Percentiles rank a stretch among this genome's conserved stretches.
phyloP scores from a whole-genome alignment of 2,888 invertebrate species.

The Marronus borbonicus region DNA sequence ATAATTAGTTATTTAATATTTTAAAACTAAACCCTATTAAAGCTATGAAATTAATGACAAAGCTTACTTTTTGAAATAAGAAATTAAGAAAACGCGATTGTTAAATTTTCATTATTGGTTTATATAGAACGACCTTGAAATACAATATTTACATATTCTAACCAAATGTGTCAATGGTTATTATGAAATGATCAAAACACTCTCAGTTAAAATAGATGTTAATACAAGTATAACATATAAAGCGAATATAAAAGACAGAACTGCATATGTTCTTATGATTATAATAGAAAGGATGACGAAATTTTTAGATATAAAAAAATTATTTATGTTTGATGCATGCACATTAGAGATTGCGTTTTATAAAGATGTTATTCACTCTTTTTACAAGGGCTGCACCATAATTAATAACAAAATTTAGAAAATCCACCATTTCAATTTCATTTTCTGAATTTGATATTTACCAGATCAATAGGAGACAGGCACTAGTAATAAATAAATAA shows the following conservation, averaged over 20 bases:
- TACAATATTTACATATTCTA: constrained; percentile 28
- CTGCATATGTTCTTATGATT: not conserved
- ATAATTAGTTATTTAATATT: too few species aligned
- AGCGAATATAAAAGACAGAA: not conserved
- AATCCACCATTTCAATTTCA: too few species aligned
- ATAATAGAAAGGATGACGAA: not conserved
- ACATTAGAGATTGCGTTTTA: constrained; percentile 15
- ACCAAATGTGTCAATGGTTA: constrained; percentile 16
- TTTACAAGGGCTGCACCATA: constrained; percentile 40
- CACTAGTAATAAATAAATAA: too few species aligned
- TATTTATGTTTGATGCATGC: constrained; percentile 36
- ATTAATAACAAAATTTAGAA: constrained; percentile 14
- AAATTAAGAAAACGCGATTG: not conserved
- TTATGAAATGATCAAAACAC: constrained; percentile 17
- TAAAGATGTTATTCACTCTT: not conserved
- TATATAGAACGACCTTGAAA: not conserved
- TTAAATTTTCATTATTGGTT: constrained; percentile 4
- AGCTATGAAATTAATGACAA: too few species aligned
- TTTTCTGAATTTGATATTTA: too few species aligned
- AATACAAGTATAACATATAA: constrained; percentile 1
- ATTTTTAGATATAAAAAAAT: constrained; percentile 28
- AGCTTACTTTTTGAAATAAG: too few species aligned
- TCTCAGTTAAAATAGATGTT: not conserved
- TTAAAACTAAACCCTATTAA: too few species aligned
- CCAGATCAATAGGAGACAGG: too few species aligned